Base-by-base conservation (phyloP, 2,113 vertebrate species). In the Gracilinanus agilis region DNA sequence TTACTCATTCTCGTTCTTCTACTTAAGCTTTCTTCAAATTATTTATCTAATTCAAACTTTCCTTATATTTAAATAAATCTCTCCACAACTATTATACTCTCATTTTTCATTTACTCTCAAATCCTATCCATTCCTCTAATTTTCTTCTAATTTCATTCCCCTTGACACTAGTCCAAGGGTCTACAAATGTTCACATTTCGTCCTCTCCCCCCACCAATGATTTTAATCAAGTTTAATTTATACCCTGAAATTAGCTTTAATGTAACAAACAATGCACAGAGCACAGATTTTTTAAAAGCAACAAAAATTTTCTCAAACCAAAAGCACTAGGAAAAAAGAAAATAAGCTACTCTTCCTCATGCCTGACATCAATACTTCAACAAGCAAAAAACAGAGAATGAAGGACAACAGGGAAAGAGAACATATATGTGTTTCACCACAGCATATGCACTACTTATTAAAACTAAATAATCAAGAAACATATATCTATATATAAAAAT, bases 151-250 rank as follows among this genome's bases (percentile, higher is more conserved):
- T 12, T 96, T 94, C n/a, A 8, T 91, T 89, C 93, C 93, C 89
- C 93, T 75, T 94, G n/a, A 94, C 93, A 94, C 0, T 44, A 94
- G 21, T 49, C 19, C 8, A 93, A 95, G 88, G 49, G 44, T 0
- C 24, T 53, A n/a, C 88, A 89, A 89, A 89, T 49, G 44, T 44
- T 34, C 23, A 93, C 16, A 67, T 55, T 94, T 96, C 95, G 3
- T 54, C 96, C 95, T 24, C 44, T 96, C 6, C 54, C 96, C 95
- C 24, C 44, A 94, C 53, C 11, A 94, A 44, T 90, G 90, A 91
- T 90, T 53, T 44, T 29, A 90, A 29, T 53, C 61, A 94, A 90
- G 5, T 44, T 53, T 91, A 94, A 61, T 90, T 94, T 88, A 61
- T 0, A 90, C 1, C 9, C 44, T 94, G 75, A 94, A 92, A 92